A percentile compares a stretch with the other conserved stretches of the same genome.
phyloP scores from a whole-genome alignment of 2,113 vertebrate genomes.

The Xiphorhynchus elegans region DNA sequence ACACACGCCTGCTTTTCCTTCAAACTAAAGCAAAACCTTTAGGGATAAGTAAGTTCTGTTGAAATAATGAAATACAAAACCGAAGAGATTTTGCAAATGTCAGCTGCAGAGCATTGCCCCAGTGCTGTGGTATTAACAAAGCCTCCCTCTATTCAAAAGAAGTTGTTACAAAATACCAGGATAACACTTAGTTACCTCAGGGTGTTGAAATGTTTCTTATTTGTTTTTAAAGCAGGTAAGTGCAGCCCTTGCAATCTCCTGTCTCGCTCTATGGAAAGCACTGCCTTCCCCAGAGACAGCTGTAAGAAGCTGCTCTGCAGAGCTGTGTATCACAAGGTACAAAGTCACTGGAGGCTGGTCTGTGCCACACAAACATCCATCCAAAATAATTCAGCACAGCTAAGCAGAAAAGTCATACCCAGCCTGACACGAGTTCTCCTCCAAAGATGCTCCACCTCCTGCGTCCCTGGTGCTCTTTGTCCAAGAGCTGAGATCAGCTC shows the following conservation, averaged over 20 bases:
- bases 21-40: background rate
- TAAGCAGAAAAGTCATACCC: background rate
- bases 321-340: background rate
- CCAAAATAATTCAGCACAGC: conserved; percentile 12
- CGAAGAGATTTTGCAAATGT: background rate
- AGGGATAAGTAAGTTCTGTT: background rate
- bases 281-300: background rate
- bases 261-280: background rate
- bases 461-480: background rate
- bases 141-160: background rate
- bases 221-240: background rate
- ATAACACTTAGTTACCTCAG: background rate
- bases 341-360: background rate
- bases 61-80: background rate
- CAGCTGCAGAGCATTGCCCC: background rate
- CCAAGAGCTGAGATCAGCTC: background rate
- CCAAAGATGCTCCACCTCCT: background rate
- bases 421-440: background rate
- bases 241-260: conserved; percentile 16
- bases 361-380: background rate
- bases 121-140: background rate
- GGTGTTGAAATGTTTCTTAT: background rate
- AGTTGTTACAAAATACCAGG: background rate
- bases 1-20: background rate
- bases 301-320: background rate